phyloP scores from a whole-genome alignment of 2,888 invertebrate genomes.

The Idaea straminata region DNA sequence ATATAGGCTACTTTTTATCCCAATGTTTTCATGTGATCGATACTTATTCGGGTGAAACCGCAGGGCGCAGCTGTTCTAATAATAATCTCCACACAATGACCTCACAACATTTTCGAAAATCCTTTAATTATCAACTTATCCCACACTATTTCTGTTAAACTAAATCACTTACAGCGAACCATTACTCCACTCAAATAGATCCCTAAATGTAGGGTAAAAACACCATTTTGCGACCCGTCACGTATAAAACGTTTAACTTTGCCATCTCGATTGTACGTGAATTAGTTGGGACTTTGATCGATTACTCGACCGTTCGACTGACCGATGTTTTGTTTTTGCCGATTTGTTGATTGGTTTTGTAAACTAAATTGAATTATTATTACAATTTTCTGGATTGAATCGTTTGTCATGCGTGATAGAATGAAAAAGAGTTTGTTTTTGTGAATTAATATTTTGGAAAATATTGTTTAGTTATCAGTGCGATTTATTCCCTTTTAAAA shows the following conservation, averaged over 20 bases:
- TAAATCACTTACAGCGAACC: slow-evolving; percentile 16
- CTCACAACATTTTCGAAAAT: background rate
- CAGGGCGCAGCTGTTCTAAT: too few species aligned
- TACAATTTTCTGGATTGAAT: slow-evolving; percentile 1
- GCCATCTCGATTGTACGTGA: slow-evolving; percentile 31
- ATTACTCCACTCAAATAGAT: slow-evolving; percentile 38
- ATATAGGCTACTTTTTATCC: too few species aligned
- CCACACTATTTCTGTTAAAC: background rate
- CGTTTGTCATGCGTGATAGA: background rate
- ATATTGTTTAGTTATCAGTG: background rate
- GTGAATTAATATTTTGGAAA: background rate
- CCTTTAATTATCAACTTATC: background rate
- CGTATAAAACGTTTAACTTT: slow-evolving; percentile 38
- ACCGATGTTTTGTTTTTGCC: slow-evolving; percentile 14
- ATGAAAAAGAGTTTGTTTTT: background rate
- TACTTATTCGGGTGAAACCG: too few species aligned
- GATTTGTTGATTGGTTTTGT: slow-evolving; percentile 2
- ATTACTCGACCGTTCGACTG: slow-evolving; percentile 23
- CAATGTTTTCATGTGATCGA: too few species aligned
- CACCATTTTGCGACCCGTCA: slow-evolving; percentile 32
- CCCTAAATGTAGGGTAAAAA: slow-evolving; percentile 32
- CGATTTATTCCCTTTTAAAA: too few species aligned
- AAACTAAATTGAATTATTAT: background rate
- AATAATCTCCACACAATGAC: background rate
- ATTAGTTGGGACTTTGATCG: slow-evolving; percentile 39